Percentiles rank a stretch among this genome's conserved stretches.
These are phyloP conservation scores for Prorops nasuta DNA, from an alignment of 1,140 invertebrate genomes.

Conservation along the genomic window DNA sequence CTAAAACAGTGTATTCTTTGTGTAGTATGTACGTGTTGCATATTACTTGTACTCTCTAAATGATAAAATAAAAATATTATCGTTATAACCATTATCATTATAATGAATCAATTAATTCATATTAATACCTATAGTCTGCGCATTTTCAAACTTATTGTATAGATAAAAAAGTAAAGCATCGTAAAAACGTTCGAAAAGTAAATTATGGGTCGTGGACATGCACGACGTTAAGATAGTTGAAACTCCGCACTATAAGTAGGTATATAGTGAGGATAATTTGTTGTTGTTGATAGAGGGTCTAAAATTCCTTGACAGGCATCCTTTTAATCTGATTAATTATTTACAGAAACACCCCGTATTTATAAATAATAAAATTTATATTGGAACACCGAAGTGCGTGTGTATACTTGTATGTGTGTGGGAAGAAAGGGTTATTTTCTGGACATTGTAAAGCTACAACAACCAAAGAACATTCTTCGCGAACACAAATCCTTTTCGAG, in stretches of 20 bases:
- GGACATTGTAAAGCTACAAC: too few species aligned
- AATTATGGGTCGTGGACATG: background rate
- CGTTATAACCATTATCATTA: slow-evolving; percentile 20
- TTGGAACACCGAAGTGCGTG: too few species aligned
- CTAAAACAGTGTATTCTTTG: background rate
- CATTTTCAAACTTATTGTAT: slow-evolving; percentile 33
- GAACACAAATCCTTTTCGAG: too few species aligned
- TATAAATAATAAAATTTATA: too few species aligned
- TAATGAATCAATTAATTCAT: slow-evolving; percentile 32
- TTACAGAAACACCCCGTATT: slow-evolving; percentile 21
- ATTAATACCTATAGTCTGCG: slow-evolving; percentile 33
- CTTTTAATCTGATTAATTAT: slow-evolving; percentile 19
- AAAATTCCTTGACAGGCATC: too few species aligned
- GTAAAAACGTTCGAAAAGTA: slow-evolving; percentile 38
- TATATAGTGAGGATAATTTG: too few species aligned
- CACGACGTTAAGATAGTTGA: slow-evolving; percentile 16
- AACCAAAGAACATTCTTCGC: too few species aligned
- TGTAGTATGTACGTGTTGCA: slow-evolving; percentile 24
- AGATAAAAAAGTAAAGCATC: slow-evolving; percentile 36
- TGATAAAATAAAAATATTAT: slow-evolving; percentile 30
- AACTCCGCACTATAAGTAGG: too few species aligned
- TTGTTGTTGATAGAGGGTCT: background rate
- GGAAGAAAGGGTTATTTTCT: too few species aligned
- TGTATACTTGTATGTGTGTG: too few species aligned
- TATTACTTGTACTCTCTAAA: slow-evolving; percentile 26